A percentile compares a stretch with the other conserved stretches of the same genome.
phyloP scores from a whole-genome alignment of 2,113 vertebrate species.

The Leuciscus idus region DNA sequence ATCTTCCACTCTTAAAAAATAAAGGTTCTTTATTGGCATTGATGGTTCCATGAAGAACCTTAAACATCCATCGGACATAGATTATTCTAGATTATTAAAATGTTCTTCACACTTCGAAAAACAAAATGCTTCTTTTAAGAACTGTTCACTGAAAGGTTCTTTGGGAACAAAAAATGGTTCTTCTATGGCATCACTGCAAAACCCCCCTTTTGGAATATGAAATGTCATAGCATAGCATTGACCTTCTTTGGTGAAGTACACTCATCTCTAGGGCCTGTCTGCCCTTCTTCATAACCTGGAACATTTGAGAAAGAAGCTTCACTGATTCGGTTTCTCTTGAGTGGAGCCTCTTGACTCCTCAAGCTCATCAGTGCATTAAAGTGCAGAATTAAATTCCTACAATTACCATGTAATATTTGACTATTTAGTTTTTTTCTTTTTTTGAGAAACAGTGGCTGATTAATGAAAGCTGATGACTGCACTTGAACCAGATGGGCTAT shows the following conservation, averaged over 20 bases:
- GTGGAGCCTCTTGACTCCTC: slow-evolving; percentile 15
- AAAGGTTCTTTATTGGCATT: too few species aligned
- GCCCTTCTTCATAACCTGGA: slow-evolving; percentile 20
- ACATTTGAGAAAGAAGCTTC: slow-evolving; percentile 4
- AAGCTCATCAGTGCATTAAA: slow-evolving; percentile 34
- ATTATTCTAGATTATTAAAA: too few species aligned
- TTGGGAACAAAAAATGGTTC: too few species aligned
- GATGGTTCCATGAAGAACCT: too few species aligned
- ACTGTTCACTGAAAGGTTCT: too few species aligned
- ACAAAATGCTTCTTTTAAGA: too few species aligned
- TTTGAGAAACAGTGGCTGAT: not conserved
- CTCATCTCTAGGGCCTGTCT: not conserved
- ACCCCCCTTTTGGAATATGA: not conserved
- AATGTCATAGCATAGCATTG: slow-evolving; percentile 9
- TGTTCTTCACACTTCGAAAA: too few species aligned
- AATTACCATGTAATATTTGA: slow-evolving; percentile 27
- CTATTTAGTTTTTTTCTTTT: not conserved
- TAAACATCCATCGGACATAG: too few species aligned
- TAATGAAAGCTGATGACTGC: slow-evolving; percentile 17
- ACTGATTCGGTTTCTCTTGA: slow-evolving; percentile 8
- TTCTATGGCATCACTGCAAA: too few species aligned
- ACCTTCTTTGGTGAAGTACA: slow-evolving; percentile 20
- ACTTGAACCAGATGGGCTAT: slow-evolving; percentile 1
- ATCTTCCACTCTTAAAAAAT: too few species aligned
- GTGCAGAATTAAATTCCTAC: slow-evolving; percentile 6